Evolutionary conservation across 1,140 invertebrate species (phyloP).

Genomic region (Chrysopa pallens): DNA sequence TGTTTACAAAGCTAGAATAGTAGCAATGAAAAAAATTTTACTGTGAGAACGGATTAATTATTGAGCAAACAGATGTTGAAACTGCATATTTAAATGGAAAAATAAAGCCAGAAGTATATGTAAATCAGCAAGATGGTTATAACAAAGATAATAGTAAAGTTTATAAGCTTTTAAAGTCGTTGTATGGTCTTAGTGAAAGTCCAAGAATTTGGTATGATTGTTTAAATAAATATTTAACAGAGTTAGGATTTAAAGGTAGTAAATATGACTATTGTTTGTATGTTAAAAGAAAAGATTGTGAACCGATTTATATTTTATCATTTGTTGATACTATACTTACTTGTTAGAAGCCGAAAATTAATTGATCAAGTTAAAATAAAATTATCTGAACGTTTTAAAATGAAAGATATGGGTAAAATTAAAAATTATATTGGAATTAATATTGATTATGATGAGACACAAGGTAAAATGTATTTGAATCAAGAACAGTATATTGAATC

Average conservation of each 20-base stretch:
- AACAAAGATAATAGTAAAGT: slow-evolving; percentile 7
- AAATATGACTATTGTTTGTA: slow-evolving; percentile 8
- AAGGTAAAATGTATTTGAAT: slow-evolving; percentile 4
- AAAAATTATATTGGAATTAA: slow-evolving; percentile 9
- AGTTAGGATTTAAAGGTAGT: slow-evolving; percentile 5
- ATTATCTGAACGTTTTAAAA: slow-evolving; percentile 3
- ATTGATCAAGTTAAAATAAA: slow-evolving; percentile 1
- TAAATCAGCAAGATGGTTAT: slow-evolving; percentile 18
- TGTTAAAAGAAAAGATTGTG: not conserved
- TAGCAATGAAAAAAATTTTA: slow-evolving; percentile 11
- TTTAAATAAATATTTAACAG: slow-evolving; percentile 6
- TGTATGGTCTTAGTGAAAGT: slow-evolving; percentile 18
- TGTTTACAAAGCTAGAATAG: slow-evolving; percentile 18
- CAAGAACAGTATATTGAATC: slow-evolving; percentile 6
- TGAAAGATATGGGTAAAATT: slow-evolving; percentile 7
- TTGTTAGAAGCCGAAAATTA: not conserved
- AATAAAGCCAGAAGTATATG: slow-evolving; percentile 18
- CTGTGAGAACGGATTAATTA: slow-evolving; percentile 3
- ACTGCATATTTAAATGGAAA: slow-evolving; percentile 21
- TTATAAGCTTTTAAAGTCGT: slow-evolving; percentile 11
- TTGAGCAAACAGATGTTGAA: slow-evolving; percentile 17
- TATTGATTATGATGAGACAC: slow-evolving; percentile 8
- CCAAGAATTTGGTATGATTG: slow-evolving; percentile 13
- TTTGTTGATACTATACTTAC: slow-evolving; percentile 5
- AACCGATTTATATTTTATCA: slow-evolving; percentile 5